Evolutionary conservation across 2,888 invertebrate species (phyloP).

Genomic region (Agrochola macilenta): DNA sequence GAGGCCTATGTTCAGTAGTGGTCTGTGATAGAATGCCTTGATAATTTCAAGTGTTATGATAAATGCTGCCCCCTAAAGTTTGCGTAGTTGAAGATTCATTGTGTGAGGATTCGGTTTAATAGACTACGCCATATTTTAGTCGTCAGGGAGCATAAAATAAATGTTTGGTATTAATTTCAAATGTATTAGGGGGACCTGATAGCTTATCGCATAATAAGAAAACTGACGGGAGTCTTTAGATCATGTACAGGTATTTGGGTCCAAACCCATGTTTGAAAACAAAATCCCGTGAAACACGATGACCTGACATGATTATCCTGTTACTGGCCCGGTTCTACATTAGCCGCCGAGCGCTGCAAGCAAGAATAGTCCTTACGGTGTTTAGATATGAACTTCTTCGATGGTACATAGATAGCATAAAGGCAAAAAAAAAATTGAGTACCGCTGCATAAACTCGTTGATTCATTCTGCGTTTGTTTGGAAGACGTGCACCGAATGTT

Average conservation of each 20-base stretch:
- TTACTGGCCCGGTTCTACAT: too few relatives aligned
- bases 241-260: neutral
- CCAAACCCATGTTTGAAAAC: too few relatives aligned
- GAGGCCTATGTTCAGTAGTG: too few relatives aligned
- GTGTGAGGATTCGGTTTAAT: neutral
- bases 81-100: neutral
- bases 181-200: neutral
- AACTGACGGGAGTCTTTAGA: neutral
- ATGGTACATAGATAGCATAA: neutral
- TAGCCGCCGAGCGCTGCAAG: too few relatives aligned
- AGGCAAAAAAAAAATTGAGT: constrained; percentile 23
- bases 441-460: constrained; percentile 42
- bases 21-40: too few relatives aligned
- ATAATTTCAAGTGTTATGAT: neutral
- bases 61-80: neutral
- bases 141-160: neutral
- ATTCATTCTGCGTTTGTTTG: constrained; percentile 53
- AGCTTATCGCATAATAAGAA: neutral
- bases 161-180: neutral
- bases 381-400: too few relatives aligned
- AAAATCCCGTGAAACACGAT: too few relatives aligned
- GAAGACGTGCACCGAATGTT: constrained; percentile 57
- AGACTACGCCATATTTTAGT: neutral
- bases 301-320: too few relatives aligned
- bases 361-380: too few relatives aligned